Base-by-base conservation (phyloP, 2,888 invertebrate genomes). In the Cosmia trapezina region DNA sequence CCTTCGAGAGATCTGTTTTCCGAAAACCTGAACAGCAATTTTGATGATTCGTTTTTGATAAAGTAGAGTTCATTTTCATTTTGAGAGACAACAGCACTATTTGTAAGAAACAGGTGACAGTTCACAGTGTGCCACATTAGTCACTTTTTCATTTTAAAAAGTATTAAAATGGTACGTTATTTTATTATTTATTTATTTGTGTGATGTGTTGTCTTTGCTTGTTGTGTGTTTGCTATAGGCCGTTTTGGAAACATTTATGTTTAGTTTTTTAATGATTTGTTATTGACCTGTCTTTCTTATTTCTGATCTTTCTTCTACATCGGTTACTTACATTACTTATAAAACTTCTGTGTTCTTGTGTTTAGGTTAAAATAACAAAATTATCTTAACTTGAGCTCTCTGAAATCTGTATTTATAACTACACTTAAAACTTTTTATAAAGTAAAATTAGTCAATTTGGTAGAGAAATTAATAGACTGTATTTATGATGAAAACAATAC, bases 1-100 rank as follows among this genome's bases (percentile, higher is more conserved):
- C 95, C 96, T 96, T 96, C 96, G 96, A 96, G 96, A 96, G 96
- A 96, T 96, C 96, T 93, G 94, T 95, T 95, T 93, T 93, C 89
- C 93, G 95, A 94, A 93, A 93, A 93, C 94, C 92, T 91, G 90
- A 93, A 89, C 84, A 90, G 90, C 89, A 91, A 90, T 87, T 91
- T 89, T 87, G 86, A 87, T 86, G 60, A 91, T 89, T 91, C 86
- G 89, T 93, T 91, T 92, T 91, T 88, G 75, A 86, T 89, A 91
- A 89, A 83, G 89, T 94, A 93, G 89, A 88, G 85, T 93, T 95
- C 92, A 88, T 90, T 93, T 93, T 93, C 83, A 91, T 94, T 94
- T 93, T 93, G 91, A 85, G 87, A 88, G 89, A 91, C 90, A 89
- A 89, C 86, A 92, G 93, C 94, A 95, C 93, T 92, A 92, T 90